Percentiles rank a stretch among this genome's conserved stretches.
Conservation (phyloP, 2,888 invertebrate genomes). For the Lumbricus terrestris region DNA sequence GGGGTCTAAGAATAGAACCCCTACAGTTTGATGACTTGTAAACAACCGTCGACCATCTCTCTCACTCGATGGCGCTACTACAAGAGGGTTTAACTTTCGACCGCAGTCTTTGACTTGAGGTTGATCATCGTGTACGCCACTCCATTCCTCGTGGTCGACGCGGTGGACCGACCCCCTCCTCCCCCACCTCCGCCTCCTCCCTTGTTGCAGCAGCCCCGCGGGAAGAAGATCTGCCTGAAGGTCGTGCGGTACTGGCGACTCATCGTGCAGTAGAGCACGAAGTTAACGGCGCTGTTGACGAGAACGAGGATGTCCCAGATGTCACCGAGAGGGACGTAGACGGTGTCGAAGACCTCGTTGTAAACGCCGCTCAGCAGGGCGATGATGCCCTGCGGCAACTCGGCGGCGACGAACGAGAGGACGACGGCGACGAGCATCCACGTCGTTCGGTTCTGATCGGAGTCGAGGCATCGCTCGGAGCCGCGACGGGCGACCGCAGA, state of each 20-base stretch:
- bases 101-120: background rate
- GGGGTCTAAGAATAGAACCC: background rate
- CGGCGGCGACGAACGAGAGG: slow-evolving; percentile 83
- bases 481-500: slow-evolving; percentile 46
- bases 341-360: slow-evolving; percentile 63
- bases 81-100: background rate
- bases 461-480: slow-evolving; percentile 60
- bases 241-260: slow-evolving; percentile 71
- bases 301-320: slow-evolving; percentile 87
- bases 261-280: slow-evolving; percentile 81
- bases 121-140: background rate
- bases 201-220: background rate
- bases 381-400: slow-evolving; percentile 75
- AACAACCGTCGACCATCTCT: background rate
- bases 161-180: background rate
- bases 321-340: slow-evolving; percentile 70
- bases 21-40: background rate
- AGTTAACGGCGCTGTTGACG: slow-evolving; percentile 28
- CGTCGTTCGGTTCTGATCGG: slow-evolving; percentile 70
- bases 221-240: slow-evolving; percentile 20
- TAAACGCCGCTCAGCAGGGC: slow-evolving; percentile 66
- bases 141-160: background rate
- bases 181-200: too few relatives aligned
- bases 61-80: background rate
- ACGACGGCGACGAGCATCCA: slow-evolving; percentile 85